phyloP scores from a whole-genome alignment of 2,113 vertebrate genomes.

The Triplophysa siluroides region DNA sequence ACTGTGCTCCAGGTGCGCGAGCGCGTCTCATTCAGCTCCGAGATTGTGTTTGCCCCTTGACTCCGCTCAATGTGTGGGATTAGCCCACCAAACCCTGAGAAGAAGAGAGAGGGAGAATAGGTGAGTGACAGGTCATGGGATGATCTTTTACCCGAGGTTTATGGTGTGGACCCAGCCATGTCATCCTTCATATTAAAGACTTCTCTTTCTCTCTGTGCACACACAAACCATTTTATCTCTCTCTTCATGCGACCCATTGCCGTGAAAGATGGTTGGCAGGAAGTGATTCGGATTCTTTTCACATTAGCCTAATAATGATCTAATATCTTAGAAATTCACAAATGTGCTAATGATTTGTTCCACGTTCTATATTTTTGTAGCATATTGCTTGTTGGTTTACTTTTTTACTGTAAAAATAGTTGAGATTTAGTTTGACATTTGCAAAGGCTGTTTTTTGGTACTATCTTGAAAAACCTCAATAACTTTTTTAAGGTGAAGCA shows the following conservation, averaged over 20 bases:
- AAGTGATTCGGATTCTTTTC: not conserved
- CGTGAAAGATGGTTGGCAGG: conserved; percentile 15
- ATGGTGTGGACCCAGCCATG: conserved; percentile 52
- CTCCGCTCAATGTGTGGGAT: conserved; percentile 33
- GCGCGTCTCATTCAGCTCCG: conserved; percentile 35
- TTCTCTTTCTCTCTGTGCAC: conserved; percentile 24
- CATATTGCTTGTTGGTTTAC: too few species aligned
- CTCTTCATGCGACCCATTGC: not conserved
- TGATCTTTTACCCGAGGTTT: conserved; percentile 49
- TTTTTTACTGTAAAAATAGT: too few species aligned
- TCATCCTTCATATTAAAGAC: conserved; percentile 52
- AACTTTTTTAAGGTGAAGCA: too few species aligned
- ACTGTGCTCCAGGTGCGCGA: conserved; percentile 38
- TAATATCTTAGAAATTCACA: conserved; percentile 6
- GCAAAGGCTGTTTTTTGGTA: too few species aligned
- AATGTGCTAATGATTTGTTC: not conserved
- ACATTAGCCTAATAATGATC: conserved; percentile 46
- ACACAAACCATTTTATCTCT: conserved; percentile 7
- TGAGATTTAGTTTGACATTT: too few species aligned
- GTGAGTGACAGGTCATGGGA: conserved; percentile 53
- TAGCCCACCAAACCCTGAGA: conserved; percentile 27
- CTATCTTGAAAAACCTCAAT: too few species aligned
- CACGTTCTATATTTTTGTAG: too few species aligned
- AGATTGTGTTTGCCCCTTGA: conserved; percentile 46
- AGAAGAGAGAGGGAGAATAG: conserved; percentile 23